phyloP scores from a whole-genome alignment of 2,113 vertebrate species.

The Tiliqua scincoides region DNA sequence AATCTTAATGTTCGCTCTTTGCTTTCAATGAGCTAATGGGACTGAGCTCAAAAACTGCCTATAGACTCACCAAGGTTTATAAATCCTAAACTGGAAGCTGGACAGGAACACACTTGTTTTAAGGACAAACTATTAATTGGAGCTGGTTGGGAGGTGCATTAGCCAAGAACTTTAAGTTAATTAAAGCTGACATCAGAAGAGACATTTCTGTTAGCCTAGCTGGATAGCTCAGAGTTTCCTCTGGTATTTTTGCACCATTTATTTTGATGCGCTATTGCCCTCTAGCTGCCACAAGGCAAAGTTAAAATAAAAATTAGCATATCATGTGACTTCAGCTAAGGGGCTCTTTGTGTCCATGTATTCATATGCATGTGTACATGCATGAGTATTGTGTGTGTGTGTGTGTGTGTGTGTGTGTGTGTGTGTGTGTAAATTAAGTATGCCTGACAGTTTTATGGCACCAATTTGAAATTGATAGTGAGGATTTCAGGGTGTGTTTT shows the following conservation, averaged over 20 bases:
- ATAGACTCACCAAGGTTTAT: not conserved
- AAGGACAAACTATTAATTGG: constrained; percentile 10
- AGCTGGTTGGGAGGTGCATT: not conserved
- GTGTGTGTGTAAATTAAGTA: not conserved
- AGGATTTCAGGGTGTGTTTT: not conserved
- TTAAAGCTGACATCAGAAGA: constrained; percentile 22
- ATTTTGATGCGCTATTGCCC: constrained; percentile 47
- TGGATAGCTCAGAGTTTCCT: not conserved
- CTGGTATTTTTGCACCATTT: not conserved
- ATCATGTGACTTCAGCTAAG: not conserved
- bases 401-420: not conserved
- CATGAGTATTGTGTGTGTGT: too few species aligned
- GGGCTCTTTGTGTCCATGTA: too few species aligned
- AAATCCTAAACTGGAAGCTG: not conserved
- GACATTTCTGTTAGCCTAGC: constrained; percentile 19
- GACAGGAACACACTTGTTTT: constrained; percentile 12
- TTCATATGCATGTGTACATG: too few species aligned
- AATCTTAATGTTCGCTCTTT: constrained; percentile 21
- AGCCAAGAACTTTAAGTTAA: constrained; percentile 27
- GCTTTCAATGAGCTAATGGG: not conserved
- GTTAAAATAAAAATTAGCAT: not conserved
- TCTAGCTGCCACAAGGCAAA: constrained; percentile 40
- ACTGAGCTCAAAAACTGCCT: not conserved
- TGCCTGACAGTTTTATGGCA: not conserved
- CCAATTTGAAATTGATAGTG: not conserved